These are phyloP conservation scores for Leucoptera coffeella DNA, from an alignment of 2,888 invertebrate genomes.

Conservation along the genomic window DNA sequence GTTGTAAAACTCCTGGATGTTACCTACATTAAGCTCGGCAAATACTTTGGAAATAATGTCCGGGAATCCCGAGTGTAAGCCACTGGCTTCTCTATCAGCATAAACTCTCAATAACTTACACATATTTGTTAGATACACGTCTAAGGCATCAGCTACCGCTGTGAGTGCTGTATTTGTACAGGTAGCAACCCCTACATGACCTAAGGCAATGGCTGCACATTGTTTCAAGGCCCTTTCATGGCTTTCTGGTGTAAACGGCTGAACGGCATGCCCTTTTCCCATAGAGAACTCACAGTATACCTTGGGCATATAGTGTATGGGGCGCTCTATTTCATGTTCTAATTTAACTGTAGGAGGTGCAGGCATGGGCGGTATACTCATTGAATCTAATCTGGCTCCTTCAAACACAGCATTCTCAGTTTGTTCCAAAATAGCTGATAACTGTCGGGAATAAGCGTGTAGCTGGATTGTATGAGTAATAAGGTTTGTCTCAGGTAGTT, in stretches of 20 bases:
- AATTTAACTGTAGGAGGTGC: conserved; percentile 21
- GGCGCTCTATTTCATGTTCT: conserved; percentile 24
- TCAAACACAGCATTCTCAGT: conserved; percentile 27
- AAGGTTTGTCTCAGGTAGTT: conserved; percentile 33
- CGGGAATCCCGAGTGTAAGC: conserved; percentile 31
- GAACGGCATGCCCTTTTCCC: conserved; percentile 29
- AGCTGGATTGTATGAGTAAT: conserved; percentile 41
- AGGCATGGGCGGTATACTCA: conserved; percentile 25
- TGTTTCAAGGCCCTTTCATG: conserved; percentile 34
- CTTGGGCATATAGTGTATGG: conserved; percentile 33
- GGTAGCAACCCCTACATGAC: conserved; percentile 29
- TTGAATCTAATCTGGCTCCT: conserved; percentile 20
- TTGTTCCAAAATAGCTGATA: conserved; percentile 27
- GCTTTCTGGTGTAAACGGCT: conserved; percentile 40
- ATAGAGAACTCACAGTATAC: conserved; percentile 37
- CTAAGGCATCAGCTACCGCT: conserved; percentile 30
- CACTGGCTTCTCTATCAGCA: conserved; percentile 33
- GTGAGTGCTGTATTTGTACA: conserved; percentile 31
- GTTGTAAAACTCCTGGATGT: conserved; percentile 37
- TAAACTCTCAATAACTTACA: conserved; percentile 32
- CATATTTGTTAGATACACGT: conserved; percentile 33
- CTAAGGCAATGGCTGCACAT: conserved; percentile 37
- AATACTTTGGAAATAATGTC: conserved; percentile 43
- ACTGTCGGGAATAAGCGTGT: conserved; percentile 26
- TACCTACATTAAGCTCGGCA: conserved; percentile 31